These are phyloP conservation scores for Orthonevra nobilis DNA, from an alignment of 2,888 invertebrate genomes.

Conservation along the genomic window DNA sequence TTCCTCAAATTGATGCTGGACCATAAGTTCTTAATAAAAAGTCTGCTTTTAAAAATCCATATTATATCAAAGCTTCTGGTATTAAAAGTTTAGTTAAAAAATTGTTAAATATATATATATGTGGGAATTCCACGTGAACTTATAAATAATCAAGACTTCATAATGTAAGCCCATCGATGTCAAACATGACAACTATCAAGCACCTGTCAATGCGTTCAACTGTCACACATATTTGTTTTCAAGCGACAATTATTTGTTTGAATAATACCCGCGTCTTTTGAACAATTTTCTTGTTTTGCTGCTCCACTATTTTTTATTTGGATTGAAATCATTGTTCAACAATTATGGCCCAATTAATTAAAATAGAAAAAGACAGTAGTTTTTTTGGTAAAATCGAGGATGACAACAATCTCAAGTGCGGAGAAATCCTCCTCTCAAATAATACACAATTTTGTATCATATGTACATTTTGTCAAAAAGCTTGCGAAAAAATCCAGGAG, in stretches of 20 bases:
- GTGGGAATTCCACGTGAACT: too few relatives aligned
- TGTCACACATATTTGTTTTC: slow-evolving; percentile 36
- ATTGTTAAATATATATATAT: too few relatives aligned
- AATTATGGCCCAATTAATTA: slow-evolving; percentile 19
- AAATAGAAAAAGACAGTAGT: slow-evolving; percentile 11
- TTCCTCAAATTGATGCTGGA: too few relatives aligned
- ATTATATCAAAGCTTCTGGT: too few relatives aligned
- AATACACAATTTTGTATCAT: slow-evolving; percentile 53
- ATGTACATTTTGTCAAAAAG: slow-evolving; percentile 48
- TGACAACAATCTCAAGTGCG: slow-evolving; percentile 57
- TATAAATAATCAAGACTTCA: neutral
- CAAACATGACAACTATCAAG: slow-evolving; percentile 23
- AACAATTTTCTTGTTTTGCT: neutral
- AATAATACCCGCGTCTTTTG: slow-evolving; percentile 37
- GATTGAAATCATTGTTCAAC: neutral
- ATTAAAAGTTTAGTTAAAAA: too few relatives aligned
- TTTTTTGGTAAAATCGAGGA: slow-evolving; percentile 18
- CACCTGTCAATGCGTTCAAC: slow-evolving; percentile 36
- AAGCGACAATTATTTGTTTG: slow-evolving; percentile 1
- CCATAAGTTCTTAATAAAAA: too few relatives aligned
- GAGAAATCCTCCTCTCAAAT: slow-evolving; percentile 54
- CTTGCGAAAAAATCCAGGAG: slow-evolving; percentile 40
- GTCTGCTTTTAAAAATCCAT: too few relatives aligned
- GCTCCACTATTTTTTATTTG: neutral
- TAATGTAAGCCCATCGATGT: slow-evolving; percentile 3